A percentile compares a stretch with the other conserved stretches of the same genome.
These are phyloP conservation scores for Thalassarche chlororhynchos DNA, from an alignment of 2,113 vertebrate species.

Conservation along the genomic window DNA sequence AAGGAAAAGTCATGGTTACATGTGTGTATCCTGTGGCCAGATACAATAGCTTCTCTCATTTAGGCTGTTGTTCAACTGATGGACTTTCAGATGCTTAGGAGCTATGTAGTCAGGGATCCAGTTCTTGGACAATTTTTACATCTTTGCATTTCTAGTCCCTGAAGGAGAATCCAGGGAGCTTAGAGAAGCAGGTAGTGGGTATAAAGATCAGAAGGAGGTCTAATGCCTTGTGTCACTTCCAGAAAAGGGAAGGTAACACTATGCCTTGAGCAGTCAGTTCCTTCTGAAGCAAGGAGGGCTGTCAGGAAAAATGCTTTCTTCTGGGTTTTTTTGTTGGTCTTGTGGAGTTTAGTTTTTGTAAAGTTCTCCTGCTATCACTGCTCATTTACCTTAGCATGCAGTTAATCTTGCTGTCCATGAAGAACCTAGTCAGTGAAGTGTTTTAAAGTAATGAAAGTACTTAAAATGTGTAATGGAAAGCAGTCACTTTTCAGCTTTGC, in stretches of 20 bases:
- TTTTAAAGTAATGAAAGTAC: not conserved
- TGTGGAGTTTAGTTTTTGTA: not conserved
- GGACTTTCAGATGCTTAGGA: not conserved
- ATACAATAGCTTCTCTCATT: not conserved
- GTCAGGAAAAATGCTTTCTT: not conserved
- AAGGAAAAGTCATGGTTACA: not conserved
- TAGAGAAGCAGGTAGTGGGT: not conserved
- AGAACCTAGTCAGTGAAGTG: not conserved
- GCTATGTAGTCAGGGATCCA: not conserved
- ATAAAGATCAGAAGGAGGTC: not conserved
- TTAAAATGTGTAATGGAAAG: not conserved
- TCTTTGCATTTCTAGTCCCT: not conserved
- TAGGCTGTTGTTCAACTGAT: not conserved
- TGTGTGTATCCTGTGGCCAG: not conserved
- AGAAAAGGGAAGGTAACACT: not conserved
- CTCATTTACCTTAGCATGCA: not conserved
- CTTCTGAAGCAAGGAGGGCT: not conserved
- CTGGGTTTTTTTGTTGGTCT: not conserved
- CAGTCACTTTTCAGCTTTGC: not conserved
- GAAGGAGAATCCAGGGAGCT: not conserved
- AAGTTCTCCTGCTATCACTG: not conserved
- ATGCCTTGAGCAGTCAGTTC: not conserved
- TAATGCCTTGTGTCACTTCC: not conserved
- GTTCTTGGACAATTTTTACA: not conserved
- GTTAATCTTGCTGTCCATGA: not conserved